Base-by-base conservation (phyloP, 92 coral and sea anemone species). In the Muricea muricata region DNA sequence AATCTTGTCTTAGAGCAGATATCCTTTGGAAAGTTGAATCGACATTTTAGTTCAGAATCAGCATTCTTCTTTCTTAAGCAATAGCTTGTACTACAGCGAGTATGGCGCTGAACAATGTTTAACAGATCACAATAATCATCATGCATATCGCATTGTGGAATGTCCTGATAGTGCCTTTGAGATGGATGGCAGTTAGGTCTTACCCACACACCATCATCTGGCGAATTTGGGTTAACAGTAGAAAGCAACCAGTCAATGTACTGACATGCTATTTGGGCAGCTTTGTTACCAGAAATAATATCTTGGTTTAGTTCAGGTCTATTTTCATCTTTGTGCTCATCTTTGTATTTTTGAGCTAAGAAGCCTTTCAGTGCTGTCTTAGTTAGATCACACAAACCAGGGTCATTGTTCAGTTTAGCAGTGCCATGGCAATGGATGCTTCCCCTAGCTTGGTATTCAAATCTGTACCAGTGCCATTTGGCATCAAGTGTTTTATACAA, bases 371-470 rank as follows among this genome's bases (percentile, higher is more conserved):
- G 85, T 21, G 93, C 95, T 37, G 65, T 90, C 78, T 86, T 80
- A 26, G 91, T 92, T 2, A 92, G 81, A 29, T 92, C 84, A 89
- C 93, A 92, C 83, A 92, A 89, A 25, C 93, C 93, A 58, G 97
- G 91, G 74, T 92, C 91, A 86, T 92, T 92, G 60, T 84, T 92
- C 1, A 87, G 84, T 78, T 93, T 52, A 52, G 60, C 60, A 52
- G 20, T 52, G 60, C 60, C 60, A 52, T 52, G 60, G 60, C 60
- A 52, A 52, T 52, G 60, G 87, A 45, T 91, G 69, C 94, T 91
- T 52, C 94, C 92, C 85, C 95, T 86, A n/a, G 73, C 88, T 81
- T 90, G 96, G 57, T 92, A 92, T 85, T 92, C 96, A 92, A 68
- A 92, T 73, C 96, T 87, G 42, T 68, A 92, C 93, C 92, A 92